Base-by-base conservation (phyloP, 2,888 invertebrate genomes). In the Tipula unca region DNA sequence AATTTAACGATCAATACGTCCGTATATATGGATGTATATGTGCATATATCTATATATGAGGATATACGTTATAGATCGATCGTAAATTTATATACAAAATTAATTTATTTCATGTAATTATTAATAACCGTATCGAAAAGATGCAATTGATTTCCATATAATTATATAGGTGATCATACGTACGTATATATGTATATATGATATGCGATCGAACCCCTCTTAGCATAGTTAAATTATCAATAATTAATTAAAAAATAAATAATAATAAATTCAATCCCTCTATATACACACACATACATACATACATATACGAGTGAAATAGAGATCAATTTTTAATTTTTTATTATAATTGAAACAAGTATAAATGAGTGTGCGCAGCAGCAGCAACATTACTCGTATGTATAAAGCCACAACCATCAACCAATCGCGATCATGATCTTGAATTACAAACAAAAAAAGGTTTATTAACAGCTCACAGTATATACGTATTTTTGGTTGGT, bases 381-480 rank as follows among this genome's bases (percentile, higher is more conserved):
- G 48, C n/a, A 48, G 10, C 39, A 39, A n/a, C 10, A 2, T 39
- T 48, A 48, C n/a, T 1, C 3, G n/a, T n/a, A n/a, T n/a, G 13
- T 10, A n/a, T 17, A n/a, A 3, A 48, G n/a, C 48, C n/a, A 69
- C 10, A 69, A 69, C 69, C 69, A 25, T 25, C 69, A 25, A 69
- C 69, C 69, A 69, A 69, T 69, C 69, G 25, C 69, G 69, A 69
- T 69, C 69, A 69, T 69, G 69, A 69, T 69, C 69, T 69, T 69
- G 25, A 69, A 25, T 69, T 69, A 69, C 69, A 25, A 25, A 69
- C 69, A 25, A 48, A 69, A 69, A 69, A 69, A 25, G 69, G 69
- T 69, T 69, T 69, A 20, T 69, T 69, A 69, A 69, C 69, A 69
- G 69, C 20, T 69, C 69, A 25, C 69, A 25, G 69, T 25, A 20